These are phyloP conservation scores for Venustoraphidia nigricollis DNA, from an alignment of 2,888 invertebrate species.

Conservation along the genomic window DNA sequence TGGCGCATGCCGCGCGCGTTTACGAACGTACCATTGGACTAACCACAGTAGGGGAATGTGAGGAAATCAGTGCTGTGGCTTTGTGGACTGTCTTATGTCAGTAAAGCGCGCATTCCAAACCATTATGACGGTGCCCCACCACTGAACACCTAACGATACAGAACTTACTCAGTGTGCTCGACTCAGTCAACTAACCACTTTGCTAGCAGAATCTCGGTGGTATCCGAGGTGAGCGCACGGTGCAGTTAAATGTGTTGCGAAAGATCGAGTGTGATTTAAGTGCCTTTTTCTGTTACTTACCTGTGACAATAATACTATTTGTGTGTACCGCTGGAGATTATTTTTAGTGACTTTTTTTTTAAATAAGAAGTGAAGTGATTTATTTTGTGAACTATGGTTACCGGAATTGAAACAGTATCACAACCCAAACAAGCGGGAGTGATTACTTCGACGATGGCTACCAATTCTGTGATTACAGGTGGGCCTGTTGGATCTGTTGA, in stretches of 20 bases:
- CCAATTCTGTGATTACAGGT: not conserved
- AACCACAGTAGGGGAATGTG: not conserved
- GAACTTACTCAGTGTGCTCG: too few relatives aligned
- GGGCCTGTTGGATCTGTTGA: not conserved
- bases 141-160: too few relatives aligned
- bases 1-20: not conserved
- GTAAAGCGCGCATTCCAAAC: too few relatives aligned
- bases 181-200: too few relatives aligned
- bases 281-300: too few relatives aligned
- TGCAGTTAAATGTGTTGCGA: too few relatives aligned
- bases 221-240: too few relatives aligned
- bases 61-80: not conserved
- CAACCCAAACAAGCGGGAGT: conserved; percentile 3
- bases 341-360: not conserved
- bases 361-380: not conserved
- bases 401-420: conserved; percentile 3
- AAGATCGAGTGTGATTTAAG: too few relatives aligned
- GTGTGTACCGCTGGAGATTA: not conserved
- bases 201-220: too few relatives aligned
- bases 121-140: too few relatives aligned
- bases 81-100: too few relatives aligned
- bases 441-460: conserved; percentile 3
- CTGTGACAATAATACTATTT: not conserved
- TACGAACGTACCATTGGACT: not conserved
- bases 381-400: conserved; percentile 1